These are phyloP conservation scores for Parazoanthus atlanticus DNA, from an alignment of 92 coral and sea anemone species.

Conservation along the genomic window DNA sequence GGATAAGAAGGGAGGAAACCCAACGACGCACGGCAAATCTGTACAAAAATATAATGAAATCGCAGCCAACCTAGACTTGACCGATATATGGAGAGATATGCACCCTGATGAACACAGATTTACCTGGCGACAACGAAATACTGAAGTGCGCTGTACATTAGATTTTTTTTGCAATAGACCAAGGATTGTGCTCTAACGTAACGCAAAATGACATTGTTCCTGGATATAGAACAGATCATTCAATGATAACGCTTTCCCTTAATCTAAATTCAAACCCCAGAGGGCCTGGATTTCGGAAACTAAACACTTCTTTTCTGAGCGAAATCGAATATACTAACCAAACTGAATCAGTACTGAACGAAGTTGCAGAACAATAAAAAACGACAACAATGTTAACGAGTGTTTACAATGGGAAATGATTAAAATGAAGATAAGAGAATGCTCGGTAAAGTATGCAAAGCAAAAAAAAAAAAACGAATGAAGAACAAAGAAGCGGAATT, in stretches of 20 bases:
- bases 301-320: conserved; percentile 49
- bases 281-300: conserved; percentile 54
- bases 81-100: conserved; percentile 3
- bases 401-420: conserved; percentile 53
- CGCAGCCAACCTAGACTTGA: conserved; percentile 13
- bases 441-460: conserved; percentile 36
- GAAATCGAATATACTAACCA: conserved; percentile 48
- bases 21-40: too few relatives aligned
- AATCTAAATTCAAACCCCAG: conserved; percentile 46
- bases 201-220: conserved; percentile 45
- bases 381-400: conserved; percentile 1
- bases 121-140: conserved; percentile 25
- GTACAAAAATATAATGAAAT: too few relatives aligned
- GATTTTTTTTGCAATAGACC: conserved; percentile 55
- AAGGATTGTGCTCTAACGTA: conserved; percentile 32
- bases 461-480: conserved; percentile 18
- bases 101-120: conserved; percentile 4
- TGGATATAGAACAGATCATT: conserved; percentile 58
- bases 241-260: conserved; percentile 33
- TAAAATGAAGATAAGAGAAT: conserved; percentile 51
- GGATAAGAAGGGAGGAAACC: too few relatives aligned
- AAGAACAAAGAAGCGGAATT: conserved; percentile 17
- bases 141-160: conserved; percentile 39
- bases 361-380: conserved; percentile 2
- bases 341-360: conserved; percentile 7